These are phyloP conservation scores for Thunnus thynnus DNA, from an alignment of 2,113 vertebrate species.

Conservation along the genomic window DNA sequence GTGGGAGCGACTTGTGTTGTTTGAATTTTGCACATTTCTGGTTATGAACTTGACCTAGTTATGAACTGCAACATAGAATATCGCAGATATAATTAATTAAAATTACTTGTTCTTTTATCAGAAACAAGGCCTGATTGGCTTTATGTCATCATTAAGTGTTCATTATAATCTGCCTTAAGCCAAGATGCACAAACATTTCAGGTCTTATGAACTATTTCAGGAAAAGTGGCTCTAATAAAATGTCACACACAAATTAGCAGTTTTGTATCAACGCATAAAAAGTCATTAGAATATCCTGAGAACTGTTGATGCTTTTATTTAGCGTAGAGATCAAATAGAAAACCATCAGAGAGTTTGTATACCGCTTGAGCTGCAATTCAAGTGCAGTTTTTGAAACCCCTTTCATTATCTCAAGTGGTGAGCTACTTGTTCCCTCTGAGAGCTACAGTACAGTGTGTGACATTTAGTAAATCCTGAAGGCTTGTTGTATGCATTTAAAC, in stretches of 20 bases:
- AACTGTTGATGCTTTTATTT: constrained; percentile 38
- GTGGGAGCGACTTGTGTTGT: not conserved
- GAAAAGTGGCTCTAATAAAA: not conserved
- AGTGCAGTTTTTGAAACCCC: constrained; percentile 55
- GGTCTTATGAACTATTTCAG: not conserved
- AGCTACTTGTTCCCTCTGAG: constrained; percentile 57
- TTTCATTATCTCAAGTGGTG: constrained; percentile 66
- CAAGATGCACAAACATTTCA: not conserved
- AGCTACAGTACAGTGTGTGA: constrained; percentile 58
- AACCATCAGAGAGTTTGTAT: constrained; percentile 15
- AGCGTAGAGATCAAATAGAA: constrained; percentile 47
- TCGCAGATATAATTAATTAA: not conserved
- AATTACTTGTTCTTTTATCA: not conserved
- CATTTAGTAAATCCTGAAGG: constrained; percentile 73
- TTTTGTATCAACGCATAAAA: constrained; percentile 12
- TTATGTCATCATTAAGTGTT: not conserved
- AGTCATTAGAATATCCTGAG: not conserved
- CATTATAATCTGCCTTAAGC: not conserved
- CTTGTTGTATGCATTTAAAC: constrained; percentile 76
- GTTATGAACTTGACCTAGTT: not conserved
- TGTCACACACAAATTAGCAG: not conserved
- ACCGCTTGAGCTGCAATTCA: constrained; percentile 36
- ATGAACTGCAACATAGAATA: not conserved
- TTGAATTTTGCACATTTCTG: not conserved
- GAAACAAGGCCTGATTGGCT: not conserved